Evolutionary conservation across 2,113 vertebrate species (phyloP), one percentile per base, ranked within the genome.

Genomic region (Anhinga rufa): DNA sequence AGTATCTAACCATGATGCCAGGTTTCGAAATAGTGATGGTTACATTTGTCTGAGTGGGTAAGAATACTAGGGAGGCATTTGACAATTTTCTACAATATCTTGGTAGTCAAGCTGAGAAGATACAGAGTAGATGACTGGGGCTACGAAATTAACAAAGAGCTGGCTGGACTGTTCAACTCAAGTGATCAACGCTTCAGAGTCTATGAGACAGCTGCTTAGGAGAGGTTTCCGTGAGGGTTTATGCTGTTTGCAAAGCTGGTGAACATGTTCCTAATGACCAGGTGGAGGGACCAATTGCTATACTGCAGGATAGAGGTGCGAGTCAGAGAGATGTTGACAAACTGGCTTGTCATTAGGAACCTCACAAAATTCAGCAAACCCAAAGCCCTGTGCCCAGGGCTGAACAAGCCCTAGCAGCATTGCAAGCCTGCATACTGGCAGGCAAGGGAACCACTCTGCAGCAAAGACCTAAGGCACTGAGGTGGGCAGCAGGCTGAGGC

Each of bases 391-490:
- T 28, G 18, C 8, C 13, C 9, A 22, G 42, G 13, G 11, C 68
- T 57, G 10, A 52, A 38, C 3, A 18, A 51, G 22, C 10, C 10
- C 12, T 11, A 4, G 10, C 20, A 24, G 9, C 15, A 3, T n/a
- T 60, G n/a, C 34, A 20, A 46, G n/a, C 9, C 46, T 40, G 36
- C 0, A 0, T 29, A 2, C 54, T 65, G 34, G 9, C 32, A 1
- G 4, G 12, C 0, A 1, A 36, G 17, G 28, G 17, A 46, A 3
- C 15, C 3, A 0, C 14, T n/a, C 5, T 54, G 26, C 62, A 40
- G 36, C 40, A 36, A 19, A 54, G 21, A 75, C 7, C 36, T 7
- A n/a, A 42, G 32, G 9, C 29, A 18, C 8, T 0, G 2, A 26
- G 28, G 4, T n/a, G 36, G 31, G n/a, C 55, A 54, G 21, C 17